Percentiles rank a stretch among this genome's conserved stretches.
These are phyloP conservation scores for Leiothrix lutea DNA, from an alignment of 2,113 vertebrate genomes.

Conservation along the genomic window DNA sequence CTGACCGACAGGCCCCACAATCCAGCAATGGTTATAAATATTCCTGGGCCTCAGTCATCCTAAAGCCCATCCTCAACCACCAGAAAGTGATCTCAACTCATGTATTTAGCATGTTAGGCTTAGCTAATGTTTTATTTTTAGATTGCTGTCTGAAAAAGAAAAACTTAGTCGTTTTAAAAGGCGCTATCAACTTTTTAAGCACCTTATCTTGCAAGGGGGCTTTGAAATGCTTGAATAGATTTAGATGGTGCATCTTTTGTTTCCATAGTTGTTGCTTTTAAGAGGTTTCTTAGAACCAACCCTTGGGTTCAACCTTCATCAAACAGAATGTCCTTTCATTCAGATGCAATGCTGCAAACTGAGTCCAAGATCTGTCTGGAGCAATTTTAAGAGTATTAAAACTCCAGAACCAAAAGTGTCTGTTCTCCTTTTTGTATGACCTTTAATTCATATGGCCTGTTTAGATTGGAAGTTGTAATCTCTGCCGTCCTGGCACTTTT, in stretches of 20 bases:
- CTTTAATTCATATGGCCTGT: no score
- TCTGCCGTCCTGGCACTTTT: not conserved
- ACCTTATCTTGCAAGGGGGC: not conserved
- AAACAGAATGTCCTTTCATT: not conserved
- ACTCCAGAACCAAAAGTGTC: not conserved
- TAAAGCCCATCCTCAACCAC: slow-evolving; percentile 13
- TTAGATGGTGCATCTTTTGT: not conserved
- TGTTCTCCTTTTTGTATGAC: not conserved
- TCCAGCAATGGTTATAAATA: slow-evolving; percentile 46
- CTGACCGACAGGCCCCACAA: not conserved
- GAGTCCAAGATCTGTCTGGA: not conserved
- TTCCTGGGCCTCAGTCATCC: not conserved
- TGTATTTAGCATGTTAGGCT: slow-evolving; percentile 33
- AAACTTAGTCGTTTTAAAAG: not conserved
- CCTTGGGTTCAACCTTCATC: not conserved
- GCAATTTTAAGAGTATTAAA: not conserved
- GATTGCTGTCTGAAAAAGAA: not conserved
- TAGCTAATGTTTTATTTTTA: slow-evolving; percentile 42
- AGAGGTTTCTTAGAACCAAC: not conserved
- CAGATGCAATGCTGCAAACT: not conserved
- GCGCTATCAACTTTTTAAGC: not conserved
- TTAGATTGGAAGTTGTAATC: no score
- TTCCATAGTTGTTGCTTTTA: not conserved
- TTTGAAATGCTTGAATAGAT: not conserved
- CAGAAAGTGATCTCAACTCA: slow-evolving; percentile 45